Conservation (phyloP, 2,113 vertebrate species). For the Picathartes gymnocephalus region DNA sequence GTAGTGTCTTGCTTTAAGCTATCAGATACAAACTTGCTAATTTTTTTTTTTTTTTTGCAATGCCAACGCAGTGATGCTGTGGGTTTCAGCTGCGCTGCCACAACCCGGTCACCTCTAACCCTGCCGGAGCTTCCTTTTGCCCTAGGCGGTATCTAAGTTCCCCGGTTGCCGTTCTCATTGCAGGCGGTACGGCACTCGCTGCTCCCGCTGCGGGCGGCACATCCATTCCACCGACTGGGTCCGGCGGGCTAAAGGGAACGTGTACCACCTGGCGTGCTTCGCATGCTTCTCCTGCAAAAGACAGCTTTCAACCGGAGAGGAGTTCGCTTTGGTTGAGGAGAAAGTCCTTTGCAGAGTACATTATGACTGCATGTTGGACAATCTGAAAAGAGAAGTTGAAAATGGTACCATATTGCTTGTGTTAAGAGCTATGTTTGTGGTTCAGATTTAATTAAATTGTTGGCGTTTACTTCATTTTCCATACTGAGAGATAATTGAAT, state of each 20-base stretch:
- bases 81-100: rapidly evolving
- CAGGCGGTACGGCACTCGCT: slow-evolving; percentile 95
- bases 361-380: slow-evolving; percentile 98
- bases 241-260: slow-evolving; percentile 91
- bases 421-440: not conserved
- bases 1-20: not conserved
- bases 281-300: slow-evolving; percentile 98
- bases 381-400: slow-evolving; percentile 93
- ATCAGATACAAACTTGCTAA: rapidly evolving
- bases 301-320: slow-evolving; percentile 95
- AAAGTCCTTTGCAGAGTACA: slow-evolving; percentile 94
- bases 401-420: slow-evolving; percentile 77
- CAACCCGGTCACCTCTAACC: rapidly evolving
- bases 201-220: slow-evolving; percentile 92
- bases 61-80: rapidly evolving
- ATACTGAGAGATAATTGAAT: not conserved
- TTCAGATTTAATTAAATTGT: not conserved
- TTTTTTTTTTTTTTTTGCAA: too few relatives aligned
- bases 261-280: slow-evolving; percentile 96
- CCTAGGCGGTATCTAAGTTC: rapidly evolving
- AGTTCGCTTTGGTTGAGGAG: slow-evolving; percentile 96
- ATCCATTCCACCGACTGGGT: slow-evolving; percentile 98
- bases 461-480: not conserved
- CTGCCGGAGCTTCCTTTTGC: not conserved
- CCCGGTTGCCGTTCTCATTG: not conserved